phyloP scores from a whole-genome alignment of 2,888 invertebrate genomes.

The Macroteleia sp. region DNA sequence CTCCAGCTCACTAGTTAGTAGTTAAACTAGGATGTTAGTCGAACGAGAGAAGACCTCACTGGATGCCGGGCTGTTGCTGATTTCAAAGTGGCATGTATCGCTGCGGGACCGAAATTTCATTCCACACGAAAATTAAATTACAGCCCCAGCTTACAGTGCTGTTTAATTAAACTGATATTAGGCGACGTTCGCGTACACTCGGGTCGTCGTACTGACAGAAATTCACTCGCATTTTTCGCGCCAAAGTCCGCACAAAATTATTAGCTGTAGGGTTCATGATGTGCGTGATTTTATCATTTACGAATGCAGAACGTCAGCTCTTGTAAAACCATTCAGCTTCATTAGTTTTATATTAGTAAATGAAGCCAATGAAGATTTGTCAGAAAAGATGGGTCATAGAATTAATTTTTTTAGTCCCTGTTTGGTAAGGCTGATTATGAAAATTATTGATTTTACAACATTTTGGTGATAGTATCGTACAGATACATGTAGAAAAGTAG shows the following conservation, averaged over 20 bases:
- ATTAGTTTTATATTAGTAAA: too few relatives aligned
- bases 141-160: slow-evolving; percentile 54
- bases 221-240: slow-evolving; percentile 35
- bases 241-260: background rate
- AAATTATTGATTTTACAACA: too few relatives aligned
- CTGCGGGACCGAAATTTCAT: slow-evolving; percentile 61
- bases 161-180: slow-evolving; percentile 68
- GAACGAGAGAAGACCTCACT: slow-evolving; percentile 25
- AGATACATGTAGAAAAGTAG: too few relatives aligned
- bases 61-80: slow-evolving; percentile 17
- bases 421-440: too few relatives aligned
- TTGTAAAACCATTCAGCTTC: too few relatives aligned
- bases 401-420: too few relatives aligned
- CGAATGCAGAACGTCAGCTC: too few relatives aligned
- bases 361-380: too few relatives aligned
- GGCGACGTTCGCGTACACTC: slow-evolving; percentile 24
- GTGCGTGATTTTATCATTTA: too few relatives aligned
- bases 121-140: slow-evolving; percentile 61
- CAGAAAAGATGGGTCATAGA: too few relatives aligned
- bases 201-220: slow-evolving; percentile 7
- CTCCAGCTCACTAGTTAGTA: slow-evolving; percentile 43
- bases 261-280: too few relatives aligned
- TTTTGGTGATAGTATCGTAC: too few relatives aligned
- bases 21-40: slow-evolving; percentile 54
- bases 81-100: slow-evolving; percentile 56